Conservation (phyloP, 2,888 invertebrate genomes). For the Drosophila testacea region DNA sequence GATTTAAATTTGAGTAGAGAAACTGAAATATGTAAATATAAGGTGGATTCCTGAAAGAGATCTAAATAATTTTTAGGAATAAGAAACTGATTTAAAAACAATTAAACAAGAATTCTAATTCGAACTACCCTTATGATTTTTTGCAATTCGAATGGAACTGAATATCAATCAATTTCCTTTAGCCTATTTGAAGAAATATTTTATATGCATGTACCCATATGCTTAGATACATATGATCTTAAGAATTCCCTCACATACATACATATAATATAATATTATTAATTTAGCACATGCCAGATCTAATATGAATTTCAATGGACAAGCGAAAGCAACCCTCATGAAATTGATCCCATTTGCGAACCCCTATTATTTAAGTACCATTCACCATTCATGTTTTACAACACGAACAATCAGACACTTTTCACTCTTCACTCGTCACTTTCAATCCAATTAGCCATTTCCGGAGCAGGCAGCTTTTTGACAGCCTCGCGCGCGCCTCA, state of each 20-base stretch:
- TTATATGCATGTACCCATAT: neutral
- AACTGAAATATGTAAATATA: too few species aligned
- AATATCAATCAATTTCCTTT: neutral
- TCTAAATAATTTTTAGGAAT: too few species aligned
- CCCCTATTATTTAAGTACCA: slow-evolving; percentile 30
- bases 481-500: slow-evolving; percentile 45
- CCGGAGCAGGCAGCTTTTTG: slow-evolving; percentile 72
- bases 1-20: too few species aligned
- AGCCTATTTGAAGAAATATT: neutral
- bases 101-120: neutral
- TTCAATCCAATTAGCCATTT: slow-evolving; percentile 70
- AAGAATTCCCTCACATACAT: neutral
- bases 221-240: neutral
- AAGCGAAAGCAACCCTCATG: slow-evolving; percentile 37
- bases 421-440: slow-evolving; percentile 35
- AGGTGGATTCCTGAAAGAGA: too few species aligned
- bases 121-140: neutral
- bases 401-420: slow-evolving; percentile 48
- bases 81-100: neutral
- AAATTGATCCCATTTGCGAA: slow-evolving; percentile 34
- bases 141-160: neutral
- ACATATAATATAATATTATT: slow-evolving; percentile 4
- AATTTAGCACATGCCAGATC: slow-evolving; percentile 18
- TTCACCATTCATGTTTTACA: slow-evolving; percentile 35
- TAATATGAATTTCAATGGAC: slow-evolving; percentile 10